Evolutionary conservation across 2,797 vertebrate species (phyloP), one percentile per base, ranked within the genome.

Genomic region (Delichon dasypus): DNA sequence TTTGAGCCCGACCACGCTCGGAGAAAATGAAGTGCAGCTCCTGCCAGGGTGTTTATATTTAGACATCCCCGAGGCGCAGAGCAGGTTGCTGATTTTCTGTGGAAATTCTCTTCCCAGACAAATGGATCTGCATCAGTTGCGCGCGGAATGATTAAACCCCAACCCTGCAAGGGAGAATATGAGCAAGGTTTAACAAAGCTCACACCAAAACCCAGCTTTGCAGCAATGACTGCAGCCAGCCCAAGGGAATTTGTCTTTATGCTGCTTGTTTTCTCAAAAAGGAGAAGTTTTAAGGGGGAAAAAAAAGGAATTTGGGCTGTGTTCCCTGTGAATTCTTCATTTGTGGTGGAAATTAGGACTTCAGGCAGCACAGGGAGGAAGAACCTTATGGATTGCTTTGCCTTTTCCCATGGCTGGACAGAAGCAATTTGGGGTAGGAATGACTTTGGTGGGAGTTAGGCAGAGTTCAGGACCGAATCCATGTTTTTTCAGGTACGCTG

Each of bases 71-170:
- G n/a, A 60, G 65, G 80, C 68, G 10, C 76, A 5, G 57, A 38
- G 54, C 73, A 78, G 58, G 61, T 21, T 27, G 84, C 32, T 32
- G 62, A 21, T 86, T 90, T 83, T 84, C 62, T 6, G 1, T 26
- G 50, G 87, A 88, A 92, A 85, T 86, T 73, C 61, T 62, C 55
- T 67, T 73, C 72, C 65, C 32, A 30, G 51, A 51, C 57, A 74
- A 84, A 67, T 1, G 21, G 48, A 51, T 48, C 91, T 25, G 22
- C 45, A 11, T 11, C 44, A 20, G 38, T 30, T 17, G 25, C 23
- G 2, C 5, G 1, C 30, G 3, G 19, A n/a, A 67, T 38, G 57
- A 84, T 71, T 74, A 74, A 88, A 86, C 6, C 25, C 25, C 15
- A 1, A 2, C n/a, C 64, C 51, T 27, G 68, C 7, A 6, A 57